Percentiles rank a stretch among this genome's conserved stretches.
These are phyloP conservation scores for Hydrophis major DNA, from an alignment of 2,797 vertebrate genomes.

Conservation along the genomic window DNA sequence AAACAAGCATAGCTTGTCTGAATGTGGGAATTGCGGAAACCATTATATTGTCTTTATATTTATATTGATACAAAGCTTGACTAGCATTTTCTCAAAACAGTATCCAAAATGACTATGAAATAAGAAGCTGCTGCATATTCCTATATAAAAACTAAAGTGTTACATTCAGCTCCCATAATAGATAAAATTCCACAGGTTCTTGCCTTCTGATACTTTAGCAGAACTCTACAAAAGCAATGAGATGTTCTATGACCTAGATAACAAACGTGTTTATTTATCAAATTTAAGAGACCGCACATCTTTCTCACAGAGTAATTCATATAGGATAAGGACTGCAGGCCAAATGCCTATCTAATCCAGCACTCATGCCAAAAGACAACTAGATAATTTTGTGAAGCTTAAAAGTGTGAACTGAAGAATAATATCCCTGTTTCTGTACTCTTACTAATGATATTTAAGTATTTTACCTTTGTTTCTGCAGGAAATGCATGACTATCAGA, in stretches of 20 bases:
- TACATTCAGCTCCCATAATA: not conserved
- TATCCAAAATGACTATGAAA: not conserved
- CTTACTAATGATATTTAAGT: not conserved
- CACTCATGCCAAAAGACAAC: not conserved
- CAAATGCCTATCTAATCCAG: not conserved
- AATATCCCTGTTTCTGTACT: not conserved
- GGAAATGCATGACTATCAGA: not conserved
- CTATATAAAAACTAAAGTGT: not conserved
- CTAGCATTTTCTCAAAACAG: not conserved
- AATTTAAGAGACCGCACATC: not conserved
- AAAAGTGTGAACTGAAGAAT: not conserved
- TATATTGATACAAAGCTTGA: not conserved
- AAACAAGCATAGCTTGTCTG: not conserved
- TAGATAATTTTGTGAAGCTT: not conserved
- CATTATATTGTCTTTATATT: not conserved
- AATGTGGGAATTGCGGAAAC: not conserved
- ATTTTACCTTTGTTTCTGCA: not conserved
- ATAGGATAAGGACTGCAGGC: not conserved
- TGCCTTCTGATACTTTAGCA: not conserved
- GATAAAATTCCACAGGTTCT: not conserved
- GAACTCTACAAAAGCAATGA: not conserved
- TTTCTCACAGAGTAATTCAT: not conserved
- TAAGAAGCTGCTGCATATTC: rapidly evolving
- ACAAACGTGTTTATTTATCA: not conserved
- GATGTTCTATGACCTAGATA: not conserved